Percentiles rank a stretch among this genome's conserved stretches.
Conservation (phyloP, 2,797 vertebrate genomes). For the Cyclopterus lumpus region DNA sequence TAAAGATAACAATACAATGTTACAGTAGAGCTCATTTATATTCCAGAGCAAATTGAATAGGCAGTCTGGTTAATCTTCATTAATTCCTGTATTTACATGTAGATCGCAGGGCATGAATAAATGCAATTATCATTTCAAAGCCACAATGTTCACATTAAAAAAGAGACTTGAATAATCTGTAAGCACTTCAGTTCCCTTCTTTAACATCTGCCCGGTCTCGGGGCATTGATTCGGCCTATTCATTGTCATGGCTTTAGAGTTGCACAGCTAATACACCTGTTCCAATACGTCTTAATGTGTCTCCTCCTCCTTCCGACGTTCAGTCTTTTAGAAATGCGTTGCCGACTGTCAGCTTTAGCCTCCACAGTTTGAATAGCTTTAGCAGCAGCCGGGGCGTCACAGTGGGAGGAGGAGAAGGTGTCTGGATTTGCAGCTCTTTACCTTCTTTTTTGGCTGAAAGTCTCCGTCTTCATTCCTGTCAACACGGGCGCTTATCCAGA, state of each 20-base stretch:
- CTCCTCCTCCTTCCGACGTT: conserved; percentile 38
- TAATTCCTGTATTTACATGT: conserved; percentile 59
- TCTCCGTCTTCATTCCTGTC: conserved; percentile 51
- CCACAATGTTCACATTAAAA: conserved; percentile 31
- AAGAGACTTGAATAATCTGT: conserved; percentile 35
- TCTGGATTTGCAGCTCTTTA: conserved; percentile 60
- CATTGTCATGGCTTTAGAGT: conserved; percentile 60
- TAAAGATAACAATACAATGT: conserved; percentile 16
- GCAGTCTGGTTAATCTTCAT: conserved; percentile 50
- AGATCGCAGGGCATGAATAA: conserved; percentile 48
- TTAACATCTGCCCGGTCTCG: conserved; percentile 47
- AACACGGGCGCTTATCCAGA: conserved; percentile 38
- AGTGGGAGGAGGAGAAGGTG: conserved; percentile 42
- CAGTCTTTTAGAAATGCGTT: conserved; percentile 57
- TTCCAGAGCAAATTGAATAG: conserved; percentile 29
- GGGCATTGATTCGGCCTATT: conserved; percentile 60
- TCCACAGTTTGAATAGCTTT: conserved; percentile 74
- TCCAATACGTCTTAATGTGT: conserved; percentile 69
- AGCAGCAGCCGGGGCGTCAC: conserved; percentile 58
- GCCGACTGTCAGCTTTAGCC: conserved; percentile 70
- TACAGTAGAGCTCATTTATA: conserved; percentile 38
- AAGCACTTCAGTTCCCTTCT: conserved; percentile 56
- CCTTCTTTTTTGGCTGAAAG: conserved; percentile 50
- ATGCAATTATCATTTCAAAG: conserved; percentile 72
- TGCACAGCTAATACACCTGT: conserved; percentile 64